These are phyloP conservation scores for Oxyteleia sp. DNA, from an alignment of 2,888 invertebrate genomes.

Conservation along the genomic window DNA sequence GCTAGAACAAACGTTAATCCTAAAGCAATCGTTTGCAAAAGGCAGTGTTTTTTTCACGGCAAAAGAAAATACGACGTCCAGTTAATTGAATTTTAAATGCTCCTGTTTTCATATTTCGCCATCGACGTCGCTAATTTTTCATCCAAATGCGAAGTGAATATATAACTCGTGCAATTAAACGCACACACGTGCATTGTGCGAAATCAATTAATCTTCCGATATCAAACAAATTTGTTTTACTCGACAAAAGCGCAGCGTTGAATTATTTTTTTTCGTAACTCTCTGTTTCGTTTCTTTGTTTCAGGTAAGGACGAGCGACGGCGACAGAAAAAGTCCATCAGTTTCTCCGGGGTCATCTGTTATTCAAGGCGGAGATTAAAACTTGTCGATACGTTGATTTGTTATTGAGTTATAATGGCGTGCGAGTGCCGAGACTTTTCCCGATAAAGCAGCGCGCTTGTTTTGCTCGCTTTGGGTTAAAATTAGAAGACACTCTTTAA, in stretches of 20 bases:
- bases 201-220: constrained; percentile 42
- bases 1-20: constrained; percentile 14
- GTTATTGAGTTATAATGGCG: background rate
- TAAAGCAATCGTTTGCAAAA: constrained; percentile 10
- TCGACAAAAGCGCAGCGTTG: background rate
- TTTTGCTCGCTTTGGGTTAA: background rate
- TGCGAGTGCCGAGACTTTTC: background rate
- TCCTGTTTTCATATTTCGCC: constrained; percentile 38
- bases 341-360: background rate
- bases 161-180: constrained; percentile 41
- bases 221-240: constrained; percentile 25
- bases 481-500: background rate
- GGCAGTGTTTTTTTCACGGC: background rate
- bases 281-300: constrained; percentile 20
- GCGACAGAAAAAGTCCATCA: background rate
- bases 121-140: constrained; percentile 49
- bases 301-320: constrained; percentile 19
- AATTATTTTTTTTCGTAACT: background rate
- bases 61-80: constrained; percentile 29
- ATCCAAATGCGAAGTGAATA: constrained; percentile 33
- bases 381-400: background rate
- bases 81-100: constrained; percentile 57
- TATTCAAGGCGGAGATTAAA: background rate
- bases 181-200: constrained; percentile 20
- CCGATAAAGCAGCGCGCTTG: background rate